Percentiles rank a stretch among this genome's conserved stretches.
Conservation (phyloP, 2,113 vertebrate genomes). For the Paratilapia polleni region DNA sequence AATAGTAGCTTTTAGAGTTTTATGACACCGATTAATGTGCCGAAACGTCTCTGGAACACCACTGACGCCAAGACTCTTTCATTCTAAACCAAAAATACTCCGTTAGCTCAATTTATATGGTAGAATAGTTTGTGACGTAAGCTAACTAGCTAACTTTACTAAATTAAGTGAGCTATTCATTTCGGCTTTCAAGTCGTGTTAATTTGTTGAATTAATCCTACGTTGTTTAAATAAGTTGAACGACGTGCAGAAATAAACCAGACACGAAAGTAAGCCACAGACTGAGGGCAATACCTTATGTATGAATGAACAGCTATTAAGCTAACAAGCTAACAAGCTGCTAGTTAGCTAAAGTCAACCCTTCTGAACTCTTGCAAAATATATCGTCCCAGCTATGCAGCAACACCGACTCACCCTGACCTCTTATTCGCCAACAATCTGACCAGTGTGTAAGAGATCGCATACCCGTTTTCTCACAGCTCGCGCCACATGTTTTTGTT, state of each 20-base stretch:
- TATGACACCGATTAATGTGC: accelerated
- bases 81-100: not conserved
- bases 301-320: slow-evolving; percentile 51
- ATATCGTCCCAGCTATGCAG: not conserved
- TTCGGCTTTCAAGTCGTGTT: not conserved
- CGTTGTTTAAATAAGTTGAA: not conserved
- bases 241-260: not conserved
- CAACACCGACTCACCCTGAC: not conserved
- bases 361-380: slow-evolving; percentile 15
- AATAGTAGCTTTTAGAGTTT: not conserved
- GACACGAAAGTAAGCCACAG: not conserved
- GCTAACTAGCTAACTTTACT: slow-evolving; percentile 62
- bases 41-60: accelerated
- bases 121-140: not conserved
- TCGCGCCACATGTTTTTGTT: slow-evolving; percentile 85
- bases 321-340: slow-evolving; percentile 68
- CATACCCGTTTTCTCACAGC: slow-evolving; percentile 71
- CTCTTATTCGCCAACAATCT: accelerated
- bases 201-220: not conserved
- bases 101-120: not conserved
- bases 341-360: slow-evolving; percentile 64
- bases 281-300: not conserved
- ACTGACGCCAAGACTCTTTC: accelerated
- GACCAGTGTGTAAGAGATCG: not conserved
- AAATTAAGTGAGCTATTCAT: slow-evolving; percentile 8